Percentiles rank a stretch among this genome's conserved stretches.
Conservation (phyloP, 1,140 invertebrate genomes). For the Penaeus vannamei region DNA sequence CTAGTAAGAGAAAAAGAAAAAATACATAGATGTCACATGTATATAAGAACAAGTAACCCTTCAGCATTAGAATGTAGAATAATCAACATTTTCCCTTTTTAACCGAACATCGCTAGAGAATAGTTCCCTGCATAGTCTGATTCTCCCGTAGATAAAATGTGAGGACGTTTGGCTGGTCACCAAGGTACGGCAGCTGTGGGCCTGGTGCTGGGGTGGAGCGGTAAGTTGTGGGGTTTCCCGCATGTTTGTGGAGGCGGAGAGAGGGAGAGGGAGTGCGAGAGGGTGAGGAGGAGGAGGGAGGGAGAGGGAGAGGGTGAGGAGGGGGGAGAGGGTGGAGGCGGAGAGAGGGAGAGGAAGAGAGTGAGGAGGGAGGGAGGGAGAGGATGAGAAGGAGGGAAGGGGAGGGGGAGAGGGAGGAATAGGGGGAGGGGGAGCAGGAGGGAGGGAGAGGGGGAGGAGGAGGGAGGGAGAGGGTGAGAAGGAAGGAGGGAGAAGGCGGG, state of each 20-base stretch:
- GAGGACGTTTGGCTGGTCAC: conserved; percentile 64
- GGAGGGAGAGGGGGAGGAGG: too few relatives aligned
- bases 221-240: background rate
- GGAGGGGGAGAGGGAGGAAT: too few relatives aligned
- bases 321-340: background rate
- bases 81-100: background rate
- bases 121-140: background rate
- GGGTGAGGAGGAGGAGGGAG: background rate
- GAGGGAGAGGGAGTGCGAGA: background rate
- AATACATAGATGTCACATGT: too few relatives aligned
- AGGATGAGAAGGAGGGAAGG: background rate
- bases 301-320: background rate
- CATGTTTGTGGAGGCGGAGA: background rate
- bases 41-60: too few relatives aligned
- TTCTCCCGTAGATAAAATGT: conserved; percentile 53
- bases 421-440: too few relatives aligned
- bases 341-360: background rate
- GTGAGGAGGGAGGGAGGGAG: background rate
- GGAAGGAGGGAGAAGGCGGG: background rate
- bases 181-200: conserved; percentile 55
- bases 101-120: background rate
- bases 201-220: conserved; percentile 28
- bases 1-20: too few relatives aligned
- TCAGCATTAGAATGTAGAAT: too few relatives aligned
- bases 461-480: background rate